Evolutionary conservation across 2,797 vertebrate genomes (phyloP).

Genomic region (Graptemys geographica): DNA sequence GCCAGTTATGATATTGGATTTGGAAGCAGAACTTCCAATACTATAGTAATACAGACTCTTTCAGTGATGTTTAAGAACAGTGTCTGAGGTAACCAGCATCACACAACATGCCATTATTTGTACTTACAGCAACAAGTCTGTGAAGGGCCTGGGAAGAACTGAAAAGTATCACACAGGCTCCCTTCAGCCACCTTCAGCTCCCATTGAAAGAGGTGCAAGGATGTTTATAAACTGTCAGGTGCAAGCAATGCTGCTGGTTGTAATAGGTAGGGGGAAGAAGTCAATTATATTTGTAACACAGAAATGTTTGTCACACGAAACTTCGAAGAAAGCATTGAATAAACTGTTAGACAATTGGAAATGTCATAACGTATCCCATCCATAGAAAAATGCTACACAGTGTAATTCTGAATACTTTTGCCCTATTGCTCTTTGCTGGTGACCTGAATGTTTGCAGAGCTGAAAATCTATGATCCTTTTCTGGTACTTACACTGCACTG

Average conservation of each 20-base stretch:
- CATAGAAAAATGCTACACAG: background rate
- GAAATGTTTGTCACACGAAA: constrained; percentile 15
- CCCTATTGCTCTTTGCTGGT: background rate
- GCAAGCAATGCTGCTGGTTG: background rate
- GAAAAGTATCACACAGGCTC: background rate
- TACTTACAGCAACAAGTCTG: background rate
- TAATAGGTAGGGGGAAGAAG: constrained; percentile 34
- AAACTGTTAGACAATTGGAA: background rate
- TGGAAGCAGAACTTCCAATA: background rate
- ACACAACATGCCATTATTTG: background rate
- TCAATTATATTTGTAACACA: background rate
- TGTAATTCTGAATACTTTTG: background rate
- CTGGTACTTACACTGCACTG: background rate
- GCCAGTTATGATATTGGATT: background rate
- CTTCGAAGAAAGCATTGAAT: constrained; percentile 62
- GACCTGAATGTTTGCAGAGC: background rate
- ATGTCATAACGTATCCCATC: constrained; percentile 9
- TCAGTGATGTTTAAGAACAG: background rate
- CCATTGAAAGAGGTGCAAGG: background rate
- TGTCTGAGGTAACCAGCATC: background rate
- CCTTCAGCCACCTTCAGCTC: background rate
- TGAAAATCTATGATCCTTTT: constrained; percentile 11
- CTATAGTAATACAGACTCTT: background rate
- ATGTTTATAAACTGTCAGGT: background rate
- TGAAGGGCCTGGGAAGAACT: background rate